Percentiles rank a stretch among this genome's conserved stretches.
Evolutionary conservation across 37 sponge, comb jelly and placozoan genomes (phyloP).

Genomic region (Oopsacas minuta): DNA sequence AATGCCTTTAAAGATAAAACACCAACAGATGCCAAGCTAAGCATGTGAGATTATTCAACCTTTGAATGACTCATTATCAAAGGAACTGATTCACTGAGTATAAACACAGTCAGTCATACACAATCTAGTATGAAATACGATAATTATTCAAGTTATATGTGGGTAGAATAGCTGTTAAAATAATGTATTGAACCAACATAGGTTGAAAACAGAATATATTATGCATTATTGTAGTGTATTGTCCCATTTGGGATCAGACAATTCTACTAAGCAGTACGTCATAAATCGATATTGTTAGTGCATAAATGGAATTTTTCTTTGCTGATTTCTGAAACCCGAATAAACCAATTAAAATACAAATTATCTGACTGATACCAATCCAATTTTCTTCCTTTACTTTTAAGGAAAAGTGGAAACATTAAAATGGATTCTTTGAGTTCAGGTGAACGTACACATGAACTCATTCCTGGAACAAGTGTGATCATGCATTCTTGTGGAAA

Average conservation of each 20-base stretch:
- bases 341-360: neutral
- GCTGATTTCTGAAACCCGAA: slow-evolving; percentile 9
- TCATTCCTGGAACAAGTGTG: neutral
- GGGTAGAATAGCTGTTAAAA: too few species aligned
- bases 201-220: too few species aligned
- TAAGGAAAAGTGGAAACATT: neutral
- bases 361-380: neutral
- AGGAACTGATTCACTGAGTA: too few species aligned
- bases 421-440: neutral
- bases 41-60: too few species aligned
- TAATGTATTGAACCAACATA: too few species aligned
- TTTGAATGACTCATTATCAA: too few species aligned
- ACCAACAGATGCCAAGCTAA: neutral
- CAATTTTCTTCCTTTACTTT: neutral
- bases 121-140: too few species aligned
- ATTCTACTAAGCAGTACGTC: neutral
- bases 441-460: neutral
- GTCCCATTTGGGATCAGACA: neutral
- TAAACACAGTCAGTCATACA: too few species aligned
- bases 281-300: neutral
- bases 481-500: neutral
- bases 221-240: too few species aligned
- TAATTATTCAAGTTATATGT: too few species aligned
- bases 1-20: neutral
- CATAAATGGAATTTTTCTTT: slow-evolving; percentile 13